These are phyloP conservation scores for Crocallis elinguaria DNA, from an alignment of 2,888 invertebrate genomes.

Conservation along the genomic window DNA sequence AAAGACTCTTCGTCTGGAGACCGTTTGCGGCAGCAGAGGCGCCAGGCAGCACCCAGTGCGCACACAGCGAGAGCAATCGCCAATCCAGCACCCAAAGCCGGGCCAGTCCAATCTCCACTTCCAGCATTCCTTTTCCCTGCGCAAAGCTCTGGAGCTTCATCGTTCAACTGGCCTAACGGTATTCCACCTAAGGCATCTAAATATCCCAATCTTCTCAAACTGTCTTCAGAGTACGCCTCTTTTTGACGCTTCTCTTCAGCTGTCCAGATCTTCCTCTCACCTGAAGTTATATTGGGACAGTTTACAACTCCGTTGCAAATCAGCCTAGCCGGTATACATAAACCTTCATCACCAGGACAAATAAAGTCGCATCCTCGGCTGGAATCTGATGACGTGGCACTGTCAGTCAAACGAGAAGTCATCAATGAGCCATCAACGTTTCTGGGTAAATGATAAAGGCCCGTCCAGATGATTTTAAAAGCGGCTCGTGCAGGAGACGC, in stretches of 20 bases:
- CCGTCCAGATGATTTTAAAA: conserved; percentile 96
- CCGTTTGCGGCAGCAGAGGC: conserved; percentile 85
- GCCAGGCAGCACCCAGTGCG: conserved; percentile 85
- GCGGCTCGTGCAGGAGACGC: conserved; percentile 93
- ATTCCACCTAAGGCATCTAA: conserved; percentile 74
- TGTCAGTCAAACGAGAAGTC: conserved; percentile 90
- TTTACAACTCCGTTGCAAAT: conserved; percentile 95
- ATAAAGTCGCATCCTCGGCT: conserved; percentile 91
- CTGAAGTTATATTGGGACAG: conserved; percentile 89
- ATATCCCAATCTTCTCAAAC: conserved; percentile 85
- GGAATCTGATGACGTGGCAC: conserved; percentile 69
- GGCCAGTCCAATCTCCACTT: conserved; percentile 86
- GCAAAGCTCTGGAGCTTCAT: conserved; percentile 92
- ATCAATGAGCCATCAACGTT: conserved; percentile 92
- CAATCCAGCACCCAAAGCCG: conserved; percentile 85
- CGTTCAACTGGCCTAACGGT: conserved; percentile 85
- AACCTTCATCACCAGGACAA: conserved; percentile 92
- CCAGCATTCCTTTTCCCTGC: conserved; percentile 77
- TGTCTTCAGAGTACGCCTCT: conserved; percentile 85
- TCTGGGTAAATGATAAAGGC: conserved; percentile 93
- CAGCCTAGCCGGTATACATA: conserved; percentile 93
- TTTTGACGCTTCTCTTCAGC: conserved; percentile 79
- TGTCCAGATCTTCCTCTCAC: conserved; percentile 80
- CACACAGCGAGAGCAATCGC: conserved; percentile 84
- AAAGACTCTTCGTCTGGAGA: conserved; percentile 85